Conservation (phyloP, 2,797 vertebrate species). For the Novumbra hubbsi region DNA sequence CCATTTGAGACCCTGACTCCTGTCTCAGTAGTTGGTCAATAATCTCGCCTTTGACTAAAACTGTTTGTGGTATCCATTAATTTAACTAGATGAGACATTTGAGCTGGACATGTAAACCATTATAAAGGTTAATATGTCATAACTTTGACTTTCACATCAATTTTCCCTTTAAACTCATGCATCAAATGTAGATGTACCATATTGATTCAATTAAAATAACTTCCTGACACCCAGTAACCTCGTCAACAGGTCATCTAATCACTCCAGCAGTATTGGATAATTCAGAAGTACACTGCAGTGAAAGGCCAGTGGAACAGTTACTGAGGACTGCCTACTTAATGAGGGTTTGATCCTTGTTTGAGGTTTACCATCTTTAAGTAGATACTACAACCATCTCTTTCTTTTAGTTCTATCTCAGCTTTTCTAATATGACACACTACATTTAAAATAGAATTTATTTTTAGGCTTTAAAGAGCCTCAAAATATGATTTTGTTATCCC, state of each 20-base stretch:
- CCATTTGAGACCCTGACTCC: not conserved
- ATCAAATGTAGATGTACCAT: constrained; percentile 39
- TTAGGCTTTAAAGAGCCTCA: too few species aligned
- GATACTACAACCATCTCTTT: constrained; percentile 4
- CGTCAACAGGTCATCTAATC: constrained; percentile 31
- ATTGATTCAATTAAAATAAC: constrained; percentile 52
- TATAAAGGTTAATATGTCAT: constrained; percentile 44
- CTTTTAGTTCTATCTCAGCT: not conserved
- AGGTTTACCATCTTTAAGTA: not conserved
- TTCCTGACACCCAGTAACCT: constrained; percentile 2
- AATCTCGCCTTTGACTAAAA: not conserved
- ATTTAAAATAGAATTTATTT: too few species aligned
- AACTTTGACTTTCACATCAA: constrained; percentile 23
- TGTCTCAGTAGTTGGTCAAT: not conserved
- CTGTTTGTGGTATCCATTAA: not conserved
- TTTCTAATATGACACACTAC: too few species aligned
- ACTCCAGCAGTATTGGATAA: constrained; percentile 34
- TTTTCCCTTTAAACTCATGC: constrained; percentile 35
- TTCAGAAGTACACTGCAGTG: constrained; percentile 27
- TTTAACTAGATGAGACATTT: constrained; percentile 29
- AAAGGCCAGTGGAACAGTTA: not conserved
- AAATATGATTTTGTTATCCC: too few species aligned
- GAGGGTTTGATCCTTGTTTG: constrained; percentile 35
- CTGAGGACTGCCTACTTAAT: constrained; percentile 30
- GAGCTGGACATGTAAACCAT: constrained; percentile 36